Evolutionary conservation across 2,113 vertebrate species (phyloP), one percentile per base, ranked within the genome.

Genomic region (Ranitomeya variabilis): DNA sequence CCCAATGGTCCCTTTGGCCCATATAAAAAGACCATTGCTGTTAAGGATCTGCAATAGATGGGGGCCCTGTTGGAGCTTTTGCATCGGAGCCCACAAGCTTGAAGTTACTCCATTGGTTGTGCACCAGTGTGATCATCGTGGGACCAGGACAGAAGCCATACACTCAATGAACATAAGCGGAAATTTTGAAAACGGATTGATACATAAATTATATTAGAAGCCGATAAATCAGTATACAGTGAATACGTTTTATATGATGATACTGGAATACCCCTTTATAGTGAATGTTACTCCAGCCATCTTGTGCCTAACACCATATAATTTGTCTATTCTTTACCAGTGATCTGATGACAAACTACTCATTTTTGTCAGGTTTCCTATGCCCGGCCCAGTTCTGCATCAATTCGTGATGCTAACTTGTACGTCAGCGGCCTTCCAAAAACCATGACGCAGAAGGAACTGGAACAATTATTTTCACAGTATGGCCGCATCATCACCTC

Each of bases 401-500:
- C 99, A 26, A 99, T 99, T 93, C 96, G 99, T 92, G 99, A 99
- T 92, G 99, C 99, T 9, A 99, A 99, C 94, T 94, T 99, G 91
- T 99, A 99, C 19, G 99, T 99, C 92, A 99, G 99, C 90, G 99
- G 99, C 92, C 97, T 99, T 93, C 99, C 99, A 86, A 99, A 99
- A 95, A 99, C 98, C 79, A 99, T 99, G 98, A 98, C 97, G 93
- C 99, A 99, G 96, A 99, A 99, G 93, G 98, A 99, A 90, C 95
- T 99, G 94, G 99, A 99, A 93, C 98, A 99, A 94, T 97, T 99
- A 91, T 99, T 99, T 94, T 99, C 98, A 88, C 98, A 99, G 95
- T 99, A 99, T 16, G 98, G 98, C 90, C 98, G 98, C 92, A 99
- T 99, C 95, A 99, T 99, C 96, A 99, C 98, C 94, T 99, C 98